Base-by-base conservation (phyloP, 2,888 invertebrate genomes). In the Thymelicus acteon region DNA sequence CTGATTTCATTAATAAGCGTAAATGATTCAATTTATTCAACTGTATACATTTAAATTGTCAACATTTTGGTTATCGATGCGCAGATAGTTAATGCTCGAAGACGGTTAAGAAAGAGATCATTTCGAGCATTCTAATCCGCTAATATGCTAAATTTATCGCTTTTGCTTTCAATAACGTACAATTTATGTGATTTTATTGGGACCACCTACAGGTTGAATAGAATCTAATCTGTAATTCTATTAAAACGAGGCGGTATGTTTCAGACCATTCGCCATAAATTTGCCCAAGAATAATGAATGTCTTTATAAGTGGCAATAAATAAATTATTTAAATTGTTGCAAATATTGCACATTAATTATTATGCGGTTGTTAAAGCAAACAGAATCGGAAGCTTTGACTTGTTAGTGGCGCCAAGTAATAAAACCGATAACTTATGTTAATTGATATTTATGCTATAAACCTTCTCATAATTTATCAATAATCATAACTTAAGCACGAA, bases 281-380 rank as follows among this genome's bases (percentile, higher is more conserved):
- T 82, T 80, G 75, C 73, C 73, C 69, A 69, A 75, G 79, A 77
- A 82, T 84, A 85, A 87, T 87, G 79, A 80, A 86, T 82, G 81
- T 79, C 79, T 84, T 82, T 82, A 85, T 84, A 82, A 83, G 74
- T 73, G 73, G 74, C 77, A 77, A 83, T 87, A 85, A 87, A 88
- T 85, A 83, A 85, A 82, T 84, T 84, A 85, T 87, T 86, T 77
- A 86, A 84, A 85, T 84, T 74, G 75, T 82, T 85, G 82, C 82
- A 82, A 83, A 83, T 84, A 78, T 78, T 79, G 76, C 76, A 79
- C 80, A 80, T 80, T 71, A 78, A 81, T 83, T 80, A 80, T 82
- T 80, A 83, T 78, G 70, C 75, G 64, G 76, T 76, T 76, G 75
- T 75, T 79, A 81, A 82, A 78, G 78, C 74, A 77, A 78, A 77